These are phyloP conservation scores for Pollenia labialis DNA, from an alignment of 2,888 invertebrate genomes.

Conservation along the genomic window DNA sequence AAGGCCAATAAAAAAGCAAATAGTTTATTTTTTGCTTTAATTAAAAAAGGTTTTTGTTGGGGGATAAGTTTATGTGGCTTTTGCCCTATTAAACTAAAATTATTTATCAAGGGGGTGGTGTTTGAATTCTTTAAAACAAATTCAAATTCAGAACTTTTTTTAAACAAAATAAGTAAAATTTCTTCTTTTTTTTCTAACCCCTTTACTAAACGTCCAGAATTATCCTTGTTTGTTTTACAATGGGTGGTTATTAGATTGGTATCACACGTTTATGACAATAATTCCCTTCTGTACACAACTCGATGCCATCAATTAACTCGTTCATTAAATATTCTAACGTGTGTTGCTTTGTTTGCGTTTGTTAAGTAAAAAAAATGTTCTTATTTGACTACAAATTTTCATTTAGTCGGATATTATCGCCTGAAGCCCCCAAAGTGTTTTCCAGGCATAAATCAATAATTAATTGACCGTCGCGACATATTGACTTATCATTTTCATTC, in stretches of 20 bases:
- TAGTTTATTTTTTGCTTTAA: conserved; percentile 53
- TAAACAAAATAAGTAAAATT: no score
- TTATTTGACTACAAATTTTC: conserved; percentile 27
- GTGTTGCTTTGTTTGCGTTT: conserved; percentile 8
- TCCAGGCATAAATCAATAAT: conserved; percentile 69
- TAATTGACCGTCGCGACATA: conserved; percentile 71
- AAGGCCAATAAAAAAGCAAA: conserved; percentile 47
- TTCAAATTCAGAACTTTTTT: no score
- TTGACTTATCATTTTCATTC: conserved; percentile 62
- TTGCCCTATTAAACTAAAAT: neutral
- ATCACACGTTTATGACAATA: neutral
- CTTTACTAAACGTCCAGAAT: neutral
- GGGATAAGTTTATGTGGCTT: conserved; percentile 2
- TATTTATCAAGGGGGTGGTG: neutral
- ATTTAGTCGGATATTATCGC: neutral
- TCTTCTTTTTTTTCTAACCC: neutral
- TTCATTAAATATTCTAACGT: conserved; percentile 59
- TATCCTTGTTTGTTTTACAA: neutral
- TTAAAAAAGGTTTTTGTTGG: conserved; percentile 51
- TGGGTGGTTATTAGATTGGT: neutral
- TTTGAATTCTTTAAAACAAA: neutral
- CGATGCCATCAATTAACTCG: conserved; percentile 54
- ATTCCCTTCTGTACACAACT: conserved; percentile 11
- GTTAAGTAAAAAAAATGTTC: conserved; percentile 3
- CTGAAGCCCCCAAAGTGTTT: conserved; percentile 14